Evolutionary conservation across 2,888 invertebrate genomes (phyloP).

Genomic region (Thyatira batis): DNA sequence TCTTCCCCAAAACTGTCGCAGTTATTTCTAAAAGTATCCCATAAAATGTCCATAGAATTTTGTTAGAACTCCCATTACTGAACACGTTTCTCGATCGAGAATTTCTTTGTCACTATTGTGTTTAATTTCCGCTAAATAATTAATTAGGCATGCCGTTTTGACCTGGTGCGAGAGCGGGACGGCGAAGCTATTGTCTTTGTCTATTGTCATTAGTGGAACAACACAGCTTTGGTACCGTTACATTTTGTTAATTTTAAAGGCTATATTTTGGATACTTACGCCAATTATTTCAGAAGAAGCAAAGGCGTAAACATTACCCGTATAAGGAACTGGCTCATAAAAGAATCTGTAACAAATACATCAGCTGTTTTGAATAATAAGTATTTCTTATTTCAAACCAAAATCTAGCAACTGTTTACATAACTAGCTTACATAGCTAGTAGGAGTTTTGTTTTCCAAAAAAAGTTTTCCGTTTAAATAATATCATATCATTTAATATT

Average conservation of each 20-base stretch:
- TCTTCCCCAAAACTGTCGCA: slow-evolving; percentile 7
- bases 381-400: no score
- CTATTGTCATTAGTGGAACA: background rate
- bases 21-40: slow-evolving; percentile 11
- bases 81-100: slow-evolving; percentile 15
- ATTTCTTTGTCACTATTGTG: slow-evolving; percentile 14
- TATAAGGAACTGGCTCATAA: no score
- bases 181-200: background rate
- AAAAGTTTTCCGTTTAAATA: no score
- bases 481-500: no score
- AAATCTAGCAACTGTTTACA: no score
- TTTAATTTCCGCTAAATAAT: slow-evolving; percentile 19
- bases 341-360: no score
- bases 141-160: slow-evolving; percentile 24
- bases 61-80: slow-evolving; percentile 27
- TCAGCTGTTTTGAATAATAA: no score
- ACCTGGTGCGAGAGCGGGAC: background rate
- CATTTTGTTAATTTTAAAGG: slow-evolving; percentile 4
- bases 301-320: no score
- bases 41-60: slow-evolving; percentile 10
- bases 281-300: no score
- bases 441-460: no score
- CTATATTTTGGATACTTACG: no score
- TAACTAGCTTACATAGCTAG: no score
- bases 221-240: slow-evolving; percentile 4